Conservation (phyloP, 2,113 vertebrate species). For the Lipotes vexillifer region DNA sequence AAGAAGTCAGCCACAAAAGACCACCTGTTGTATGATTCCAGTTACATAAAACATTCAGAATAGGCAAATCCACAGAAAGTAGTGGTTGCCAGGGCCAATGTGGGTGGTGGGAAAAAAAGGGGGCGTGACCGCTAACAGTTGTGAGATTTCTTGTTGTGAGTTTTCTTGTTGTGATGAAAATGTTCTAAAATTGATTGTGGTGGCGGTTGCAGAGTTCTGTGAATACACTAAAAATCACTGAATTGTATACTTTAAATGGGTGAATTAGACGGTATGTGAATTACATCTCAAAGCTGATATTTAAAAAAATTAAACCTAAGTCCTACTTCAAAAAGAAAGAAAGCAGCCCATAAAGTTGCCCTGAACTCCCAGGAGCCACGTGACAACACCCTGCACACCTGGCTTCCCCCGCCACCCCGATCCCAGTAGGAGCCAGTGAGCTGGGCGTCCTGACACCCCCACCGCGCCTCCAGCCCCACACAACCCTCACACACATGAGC, state of each 20-base stretch:
- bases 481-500: neutral
- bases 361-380: neutral
- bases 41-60: neutral
- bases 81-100: neutral
- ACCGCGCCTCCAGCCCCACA: rapidly evolving
- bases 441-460: rapidly evolving
- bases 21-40: neutral
- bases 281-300: neutral
- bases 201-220: neutral
- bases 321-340: neutral
- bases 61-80: neutral
- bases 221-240: neutral
- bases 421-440: too few relatives aligned
- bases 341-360: neutral
- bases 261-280: neutral
- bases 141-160: neutral
- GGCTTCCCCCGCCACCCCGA: neutral
- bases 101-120: neutral
- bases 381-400: neutral
- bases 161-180: neutral
- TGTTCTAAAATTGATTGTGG: too few relatives aligned
- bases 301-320: neutral
- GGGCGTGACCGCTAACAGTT: neutral
- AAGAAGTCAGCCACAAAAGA: neutral
- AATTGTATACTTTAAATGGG: neutral